Base-by-base conservation (phyloP, 2,888 invertebrate species). In the Stratiomys singularior region DNA sequence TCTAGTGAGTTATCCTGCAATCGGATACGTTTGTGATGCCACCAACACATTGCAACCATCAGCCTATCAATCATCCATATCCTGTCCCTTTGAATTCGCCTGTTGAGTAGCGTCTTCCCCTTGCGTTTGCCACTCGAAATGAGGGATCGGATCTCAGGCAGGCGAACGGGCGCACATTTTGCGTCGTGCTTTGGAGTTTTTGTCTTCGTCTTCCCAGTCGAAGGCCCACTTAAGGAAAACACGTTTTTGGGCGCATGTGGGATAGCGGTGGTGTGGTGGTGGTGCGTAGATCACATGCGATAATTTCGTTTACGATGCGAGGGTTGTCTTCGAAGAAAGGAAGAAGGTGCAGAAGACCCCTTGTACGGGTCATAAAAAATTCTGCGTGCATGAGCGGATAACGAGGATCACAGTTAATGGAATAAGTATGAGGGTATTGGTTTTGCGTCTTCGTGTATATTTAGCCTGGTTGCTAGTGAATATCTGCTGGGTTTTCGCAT, bases 231-330 rank as follows among this genome's bases (percentile, higher is more conserved):
- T 37, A 37, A 37, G 74, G 28, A 30, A 74, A 74, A 74, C 58
- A 58, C 58, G 60, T 58, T 74, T 66, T 74, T 74, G 74, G 74
- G 74, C 60, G 74, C 58, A 74, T 74, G 58, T 13, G 28, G 69
- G n/a, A 23, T 25, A 25, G 47, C 46, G 69, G 47, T 27, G 69
- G 69, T 69, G 69, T 25, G 21, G 46, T 69, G 69, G 37, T 66
- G 37, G 7, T 69, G 69, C 25, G 46, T 11, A n/a, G 37, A 9
- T 52, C 52, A 15, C 13, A 52, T 23, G 69, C 46, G 27, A 47
- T 69, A 69, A 47, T 1, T 11, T 46, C 46, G 21, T 66, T 3
- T 15, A 37, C 18, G 1, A 37, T 23, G 58, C 30, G 74, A 74
- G 74, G 74, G 74, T 74, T 74, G 74, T 58, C 58, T 58, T 46